Evolutionary conservation across 1,140 invertebrate species (phyloP).

Genomic region (Elymnias hypermnestra): DNA sequence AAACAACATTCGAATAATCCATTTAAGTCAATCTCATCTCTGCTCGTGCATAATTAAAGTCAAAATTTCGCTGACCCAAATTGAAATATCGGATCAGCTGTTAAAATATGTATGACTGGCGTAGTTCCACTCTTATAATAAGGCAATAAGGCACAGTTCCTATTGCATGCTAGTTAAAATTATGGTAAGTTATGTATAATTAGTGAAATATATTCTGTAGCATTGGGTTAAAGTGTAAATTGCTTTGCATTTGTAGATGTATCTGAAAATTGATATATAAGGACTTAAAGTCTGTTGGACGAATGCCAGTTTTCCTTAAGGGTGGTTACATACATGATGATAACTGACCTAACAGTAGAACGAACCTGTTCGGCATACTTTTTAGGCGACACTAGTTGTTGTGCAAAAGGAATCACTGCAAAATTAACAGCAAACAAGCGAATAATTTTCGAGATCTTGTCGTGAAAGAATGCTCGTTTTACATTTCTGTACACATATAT

Average conservation of each 20-base stretch:
- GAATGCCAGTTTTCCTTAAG: not conserved
- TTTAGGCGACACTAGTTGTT: too few relatives aligned
- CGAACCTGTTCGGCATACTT: too few relatives aligned
- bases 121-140: not conserved
- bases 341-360: too few relatives aligned
- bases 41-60: constrained; percentile 4
- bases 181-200: not conserved
- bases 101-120: not conserved
- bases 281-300: constrained; percentile 9
- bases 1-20: constrained; percentile 2
- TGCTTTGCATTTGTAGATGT: not conserved
- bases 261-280: constrained; percentile 1
- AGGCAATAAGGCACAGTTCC: not conserved
- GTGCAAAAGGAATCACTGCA: too few relatives aligned
- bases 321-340: too few relatives aligned
- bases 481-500: too few relatives aligned
- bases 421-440: too few relatives aligned
- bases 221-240: constrained; percentile 3
- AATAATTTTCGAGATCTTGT: too few relatives aligned
- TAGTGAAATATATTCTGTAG: not conserved
- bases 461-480: too few relatives aligned
- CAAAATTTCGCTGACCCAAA: constrained; percentile 11
- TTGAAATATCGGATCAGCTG: constrained; percentile 5
- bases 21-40: constrained; percentile 6
- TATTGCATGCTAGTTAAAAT: not conserved